A percentile compares a stretch with the other conserved stretches of the same genome.
Conservation (phyloP, 2,797 vertebrate species). For the Acanthopagrus latus region DNA sequence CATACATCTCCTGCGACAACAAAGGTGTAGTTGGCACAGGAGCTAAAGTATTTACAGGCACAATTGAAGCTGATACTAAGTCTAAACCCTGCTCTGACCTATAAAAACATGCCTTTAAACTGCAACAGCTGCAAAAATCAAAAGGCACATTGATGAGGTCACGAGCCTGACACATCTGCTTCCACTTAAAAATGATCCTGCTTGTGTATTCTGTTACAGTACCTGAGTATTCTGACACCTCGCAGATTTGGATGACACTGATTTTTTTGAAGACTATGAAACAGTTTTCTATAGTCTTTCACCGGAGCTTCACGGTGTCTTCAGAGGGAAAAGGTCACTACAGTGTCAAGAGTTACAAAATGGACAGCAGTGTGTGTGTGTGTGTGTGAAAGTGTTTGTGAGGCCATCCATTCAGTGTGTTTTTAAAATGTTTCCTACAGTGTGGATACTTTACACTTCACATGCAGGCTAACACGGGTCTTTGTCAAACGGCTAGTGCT, state of each 20-base stretch:
- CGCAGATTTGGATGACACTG: conserved; percentile 30
- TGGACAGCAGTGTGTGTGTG: conserved; percentile 34
- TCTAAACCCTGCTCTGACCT: conserved; percentile 33
- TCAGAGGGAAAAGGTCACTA: conserved; percentile 17
- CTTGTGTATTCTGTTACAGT: conserved; percentile 53
- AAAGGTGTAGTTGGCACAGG: conserved; percentile 18
- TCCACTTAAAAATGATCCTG: conserved; percentile 33
- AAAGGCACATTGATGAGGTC: conserved; percentile 45
- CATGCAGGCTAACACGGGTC: conserved; percentile 11
- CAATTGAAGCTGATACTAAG: conserved; percentile 33
- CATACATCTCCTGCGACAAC: conserved; percentile 12
- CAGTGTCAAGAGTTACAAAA: conserved; percentile 39
- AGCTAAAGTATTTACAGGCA: conserved; percentile 46
- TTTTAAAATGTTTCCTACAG: conserved; percentile 15
- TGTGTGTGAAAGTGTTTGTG: conserved; percentile 8
- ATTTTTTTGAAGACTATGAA: conserved; percentile 34
- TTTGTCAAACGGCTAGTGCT: conserved; percentile 33
- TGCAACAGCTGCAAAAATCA: conserved; percentile 52
- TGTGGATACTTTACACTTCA: conserved; percentile 17
- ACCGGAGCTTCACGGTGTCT: conserved; percentile 10
- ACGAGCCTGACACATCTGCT: conserved; percentile 42
- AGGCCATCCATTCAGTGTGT: neutral
- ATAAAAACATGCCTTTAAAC: conserved; percentile 49
- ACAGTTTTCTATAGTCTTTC: conserved; percentile 22
- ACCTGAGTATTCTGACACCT: conserved; percentile 68